These are phyloP conservation scores for Anoplophora glabripennis DNA, from an alignment of 1,140 invertebrate species.

Conservation along the genomic window DNA sequence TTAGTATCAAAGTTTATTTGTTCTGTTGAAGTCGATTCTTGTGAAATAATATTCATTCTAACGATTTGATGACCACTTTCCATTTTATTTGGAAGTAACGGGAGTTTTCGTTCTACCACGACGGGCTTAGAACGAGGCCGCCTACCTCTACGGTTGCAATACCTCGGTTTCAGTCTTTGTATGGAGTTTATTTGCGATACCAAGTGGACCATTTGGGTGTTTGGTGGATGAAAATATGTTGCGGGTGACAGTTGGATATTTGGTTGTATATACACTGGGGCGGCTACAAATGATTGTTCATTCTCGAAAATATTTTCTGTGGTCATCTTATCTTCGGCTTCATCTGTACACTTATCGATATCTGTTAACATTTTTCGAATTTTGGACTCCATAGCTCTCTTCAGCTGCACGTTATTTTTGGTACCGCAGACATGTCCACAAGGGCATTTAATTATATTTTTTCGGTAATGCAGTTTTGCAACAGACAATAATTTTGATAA, in stretches of 20 bases:
- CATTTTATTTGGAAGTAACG: conserved; percentile 51
- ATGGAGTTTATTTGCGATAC: conserved; percentile 32
- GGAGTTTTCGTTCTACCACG: conserved; percentile 58
- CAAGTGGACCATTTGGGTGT: conserved; percentile 6
- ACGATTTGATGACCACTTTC: conserved; percentile 46
- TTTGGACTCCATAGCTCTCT: conserved; percentile 20
- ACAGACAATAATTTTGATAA: conserved; percentile 62
- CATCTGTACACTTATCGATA: conserved; percentile 18
- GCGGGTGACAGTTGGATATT: conserved; percentile 5
- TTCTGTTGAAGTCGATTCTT: conserved; percentile 18
- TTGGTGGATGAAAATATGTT: conserved; percentile 14
- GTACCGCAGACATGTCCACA: conserved; percentile 55
- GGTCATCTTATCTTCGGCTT: conserved; percentile 8
- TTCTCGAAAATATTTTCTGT: conserved; percentile 12
- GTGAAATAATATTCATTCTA: conserved; percentile 47
- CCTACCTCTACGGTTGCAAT: conserved; percentile 53
- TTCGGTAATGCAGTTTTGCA: conserved; percentile 52
- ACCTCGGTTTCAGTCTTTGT: conserved; percentile 46
- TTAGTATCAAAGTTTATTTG: background rate
- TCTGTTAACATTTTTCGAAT: conserved; percentile 18
- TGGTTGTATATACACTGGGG: conserved; percentile 10
- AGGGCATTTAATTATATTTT: conserved; percentile 46
- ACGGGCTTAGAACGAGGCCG: conserved; percentile 53
- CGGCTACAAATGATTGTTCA: background rate
- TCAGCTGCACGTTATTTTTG: conserved; percentile 33